Percentiles rank a stretch among this genome's conserved stretches.
Conservation (phyloP, 2,797 vertebrate genomes). For the Eupleurogrammus muticus region DNA sequence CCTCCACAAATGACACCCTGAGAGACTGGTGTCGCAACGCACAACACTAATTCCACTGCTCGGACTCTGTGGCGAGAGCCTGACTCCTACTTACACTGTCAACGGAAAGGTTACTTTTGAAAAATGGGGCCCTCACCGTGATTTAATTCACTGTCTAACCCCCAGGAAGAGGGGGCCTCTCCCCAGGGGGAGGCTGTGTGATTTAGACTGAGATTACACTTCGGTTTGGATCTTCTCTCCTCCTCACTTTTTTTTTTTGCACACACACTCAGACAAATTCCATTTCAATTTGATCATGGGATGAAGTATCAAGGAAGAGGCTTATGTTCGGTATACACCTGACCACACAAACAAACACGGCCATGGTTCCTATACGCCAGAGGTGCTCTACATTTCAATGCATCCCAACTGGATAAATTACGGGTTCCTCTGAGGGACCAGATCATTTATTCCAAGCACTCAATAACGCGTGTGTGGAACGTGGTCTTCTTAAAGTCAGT, state of each 20-base stretch:
- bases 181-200: conserved; percentile 56
- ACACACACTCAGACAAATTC: conserved; percentile 49
- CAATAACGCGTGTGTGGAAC: conserved; percentile 61
- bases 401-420: conserved; percentile 45
- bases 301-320: conserved; percentile 43
- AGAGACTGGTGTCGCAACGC: conserved; percentile 70
- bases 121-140: conserved; percentile 76
- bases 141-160: conserved; percentile 84
- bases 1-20: conserved; percentile 77
- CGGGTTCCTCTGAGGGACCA: conserved; percentile 44
- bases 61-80: conserved; percentile 63
- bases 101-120: conserved; percentile 83
- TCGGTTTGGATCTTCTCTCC: conserved; percentile 71
- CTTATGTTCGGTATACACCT: conserved; percentile 32
- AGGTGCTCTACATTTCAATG: conserved; percentile 35
- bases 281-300: conserved; percentile 60
- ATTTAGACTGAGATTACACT: conserved; percentile 81
- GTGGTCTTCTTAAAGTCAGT: conserved; percentile 74
- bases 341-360: conserved; percentile 48
- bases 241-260: conserved; percentile 31
- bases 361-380: conserved; percentile 30
- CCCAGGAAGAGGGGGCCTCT: conserved; percentile 67
- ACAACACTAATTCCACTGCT: conserved; percentile 72
- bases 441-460: conserved; percentile 65
- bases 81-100: conserved; percentile 82